Evolutionary conservation across 2,113 vertebrate genomes (phyloP).

Genomic region (Salminus brasiliensis): DNA sequence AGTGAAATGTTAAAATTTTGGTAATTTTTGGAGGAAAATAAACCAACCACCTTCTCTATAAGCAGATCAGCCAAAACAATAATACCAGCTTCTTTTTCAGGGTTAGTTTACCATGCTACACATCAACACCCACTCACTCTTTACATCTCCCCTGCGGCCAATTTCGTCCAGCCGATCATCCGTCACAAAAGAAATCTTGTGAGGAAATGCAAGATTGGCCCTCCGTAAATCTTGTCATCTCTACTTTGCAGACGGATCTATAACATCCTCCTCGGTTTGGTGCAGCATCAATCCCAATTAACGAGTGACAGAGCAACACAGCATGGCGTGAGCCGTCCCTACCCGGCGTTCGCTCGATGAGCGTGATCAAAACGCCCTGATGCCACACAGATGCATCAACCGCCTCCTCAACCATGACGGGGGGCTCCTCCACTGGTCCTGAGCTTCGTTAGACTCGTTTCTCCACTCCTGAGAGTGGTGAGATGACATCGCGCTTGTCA

Average conservation of each 20-base stretch:
- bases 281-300: slow-evolving; percentile 51
- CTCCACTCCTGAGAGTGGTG: slow-evolving; percentile 14
- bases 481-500: slow-evolving; percentile 28
- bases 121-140: slow-evolving; percentile 1
- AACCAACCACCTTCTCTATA: slow-evolving; percentile 2
- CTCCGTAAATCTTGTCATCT: slow-evolving; percentile 49
- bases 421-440: slow-evolving; percentile 11
- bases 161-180: slow-evolving; percentile 27
- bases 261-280: slow-evolving; percentile 47
- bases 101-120: slow-evolving; percentile 4
- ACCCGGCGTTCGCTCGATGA: not conserved
- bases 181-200: slow-evolving; percentile 34
- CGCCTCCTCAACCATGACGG: slow-evolving; percentile 6
- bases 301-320: slow-evolving; percentile 16
- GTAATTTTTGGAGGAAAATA: too few relatives aligned
- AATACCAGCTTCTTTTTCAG: not conserved
- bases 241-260: slow-evolving; percentile 31
- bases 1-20: too few relatives aligned
- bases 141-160: not conserved
- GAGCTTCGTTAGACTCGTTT: slow-evolving; percentile 38
- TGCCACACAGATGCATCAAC: slow-evolving; percentile 21
- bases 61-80: not conserved
- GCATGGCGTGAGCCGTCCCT: slow-evolving; percentile 1
- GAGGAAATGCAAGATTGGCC: slow-evolving; percentile 36
- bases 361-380: not conserved